phyloP scores from a whole-genome alignment of 2,888 invertebrate genomes.

The Chouioia cunea region DNA sequence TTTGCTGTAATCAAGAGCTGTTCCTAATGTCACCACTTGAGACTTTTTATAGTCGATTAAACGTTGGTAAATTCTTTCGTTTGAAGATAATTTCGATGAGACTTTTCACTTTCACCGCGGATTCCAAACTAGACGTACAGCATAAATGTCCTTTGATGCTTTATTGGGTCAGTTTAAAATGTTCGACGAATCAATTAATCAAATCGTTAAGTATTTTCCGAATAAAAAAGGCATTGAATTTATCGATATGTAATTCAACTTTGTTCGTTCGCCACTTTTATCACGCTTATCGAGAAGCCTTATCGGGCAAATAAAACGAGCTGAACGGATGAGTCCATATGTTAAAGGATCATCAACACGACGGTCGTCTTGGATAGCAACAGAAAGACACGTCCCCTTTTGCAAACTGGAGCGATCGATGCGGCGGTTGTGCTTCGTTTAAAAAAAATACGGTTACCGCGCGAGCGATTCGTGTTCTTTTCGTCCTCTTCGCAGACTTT shows the following conservation, averaged over 20 bases:
- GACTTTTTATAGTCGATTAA: not conserved
- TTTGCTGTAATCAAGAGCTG: constrained; percentile 12
- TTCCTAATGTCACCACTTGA: too few relatives aligned
- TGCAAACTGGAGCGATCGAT: constrained; percentile 41
- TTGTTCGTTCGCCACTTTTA: not conserved
- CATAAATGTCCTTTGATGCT: not conserved
- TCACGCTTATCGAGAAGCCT: not conserved
- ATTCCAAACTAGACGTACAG: too few relatives aligned
- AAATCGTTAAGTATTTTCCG: not conserved
- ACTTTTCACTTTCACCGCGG: not conserved
- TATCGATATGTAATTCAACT: not conserved
- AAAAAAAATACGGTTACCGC: not conserved
- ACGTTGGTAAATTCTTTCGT: not conserved
- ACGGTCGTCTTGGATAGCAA: not conserved
- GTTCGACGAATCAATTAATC: not conserved
- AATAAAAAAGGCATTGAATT: constrained; percentile 13
- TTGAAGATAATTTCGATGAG: too few relatives aligned
- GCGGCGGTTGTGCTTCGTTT: not conserved
- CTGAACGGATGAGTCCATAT: too few relatives aligned
- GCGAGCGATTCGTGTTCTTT: too few relatives aligned
- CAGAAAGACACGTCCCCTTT: constrained; percentile 32
- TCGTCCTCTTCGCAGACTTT: constrained; percentile 1
- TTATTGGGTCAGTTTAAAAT: not conserved
- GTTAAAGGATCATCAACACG: too few relatives aligned
- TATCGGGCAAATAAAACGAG: too few relatives aligned